Evolutionary conservation across 1,140 invertebrate genomes (phyloP).

Genomic region (Rhynchophorus ferrugineus): DNA sequence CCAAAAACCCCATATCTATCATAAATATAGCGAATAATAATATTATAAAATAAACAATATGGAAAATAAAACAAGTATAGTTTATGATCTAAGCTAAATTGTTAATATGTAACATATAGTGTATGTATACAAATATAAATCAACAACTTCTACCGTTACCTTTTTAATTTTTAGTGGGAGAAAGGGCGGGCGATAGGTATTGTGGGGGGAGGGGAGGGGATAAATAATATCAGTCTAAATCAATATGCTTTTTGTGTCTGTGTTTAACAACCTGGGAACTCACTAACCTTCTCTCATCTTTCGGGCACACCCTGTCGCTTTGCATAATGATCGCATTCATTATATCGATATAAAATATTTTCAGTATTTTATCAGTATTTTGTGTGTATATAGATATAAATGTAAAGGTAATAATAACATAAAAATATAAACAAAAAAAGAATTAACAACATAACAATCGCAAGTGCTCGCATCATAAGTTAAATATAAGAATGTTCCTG

Average conservation of each 20-base stretch:
- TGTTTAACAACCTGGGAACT: too few relatives aligned
- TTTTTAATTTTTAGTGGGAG: too few relatives aligned
- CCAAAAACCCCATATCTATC: background rate
- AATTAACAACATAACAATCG: conserved; percentile 2
- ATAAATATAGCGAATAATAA: background rate
- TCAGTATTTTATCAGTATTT: too few relatives aligned
- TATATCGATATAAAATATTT: too few relatives aligned
- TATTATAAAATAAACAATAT: background rate
- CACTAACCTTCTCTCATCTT: too few relatives aligned
- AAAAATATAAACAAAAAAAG: conserved; percentile 3
- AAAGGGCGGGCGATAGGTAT: too few relatives aligned
- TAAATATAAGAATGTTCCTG: conserved; percentile 20
- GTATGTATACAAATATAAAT: background rate
- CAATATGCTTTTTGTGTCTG: too few relatives aligned
- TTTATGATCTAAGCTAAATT: background rate
- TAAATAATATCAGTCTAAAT: too few relatives aligned
- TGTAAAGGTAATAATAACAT: background rate
- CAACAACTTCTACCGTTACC: background rate
- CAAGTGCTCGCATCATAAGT: conserved; percentile 11
- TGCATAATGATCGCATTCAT: too few relatives aligned
- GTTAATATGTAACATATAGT: background rate
- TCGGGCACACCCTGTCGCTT: too few relatives aligned
- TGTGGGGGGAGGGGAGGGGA: too few relatives aligned
- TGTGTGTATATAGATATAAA: too few relatives aligned
- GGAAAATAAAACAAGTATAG: background rate